Percentiles rank a stretch among this genome's conserved stretches.
phyloP scores from a whole-genome alignment of 2,113 vertebrate species.

The Tragelaphus buxtoni region DNA sequence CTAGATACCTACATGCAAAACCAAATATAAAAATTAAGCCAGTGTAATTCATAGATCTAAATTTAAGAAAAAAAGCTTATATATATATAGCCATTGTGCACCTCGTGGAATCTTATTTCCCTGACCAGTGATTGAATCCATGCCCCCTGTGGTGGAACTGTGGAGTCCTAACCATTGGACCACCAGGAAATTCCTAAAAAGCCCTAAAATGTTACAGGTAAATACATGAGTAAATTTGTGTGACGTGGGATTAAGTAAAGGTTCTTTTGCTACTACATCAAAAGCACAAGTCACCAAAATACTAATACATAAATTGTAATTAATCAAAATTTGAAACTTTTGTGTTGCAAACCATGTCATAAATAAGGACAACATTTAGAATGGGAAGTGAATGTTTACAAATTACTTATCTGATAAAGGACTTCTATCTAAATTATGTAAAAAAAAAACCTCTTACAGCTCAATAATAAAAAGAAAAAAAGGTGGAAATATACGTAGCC shows the following conservation, averaged over 20 bases:
- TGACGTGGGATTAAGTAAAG: neutral
- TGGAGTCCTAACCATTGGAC: neutral
- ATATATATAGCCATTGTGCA: neutral
- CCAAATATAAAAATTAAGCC: neutral
- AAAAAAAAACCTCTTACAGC: neutral
- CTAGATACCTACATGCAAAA: neutral
- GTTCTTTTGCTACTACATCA: neutral
- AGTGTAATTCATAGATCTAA: neutral
- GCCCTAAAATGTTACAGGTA: neutral
- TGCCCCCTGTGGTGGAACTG: neutral
- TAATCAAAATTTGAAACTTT: neutral
- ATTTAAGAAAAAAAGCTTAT: neutral
- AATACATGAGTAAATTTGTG: neutral
- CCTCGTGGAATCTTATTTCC: neutral
- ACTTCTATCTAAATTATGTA: neutral
- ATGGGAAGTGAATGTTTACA: neutral
- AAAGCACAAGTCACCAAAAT: neutral
- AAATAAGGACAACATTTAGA: neutral
- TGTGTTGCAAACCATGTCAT: neutral
- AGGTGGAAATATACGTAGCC: neutral
- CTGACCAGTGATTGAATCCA: neutral
- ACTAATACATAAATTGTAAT: neutral
- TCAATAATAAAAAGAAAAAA: neutral
- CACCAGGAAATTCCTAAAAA: neutral
- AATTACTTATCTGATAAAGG: neutral